A percentile compares a stretch with the other conserved stretches of the same genome.
phyloP scores from a whole-genome alignment of 2,888 invertebrate species.

The Seira musarum region DNA sequence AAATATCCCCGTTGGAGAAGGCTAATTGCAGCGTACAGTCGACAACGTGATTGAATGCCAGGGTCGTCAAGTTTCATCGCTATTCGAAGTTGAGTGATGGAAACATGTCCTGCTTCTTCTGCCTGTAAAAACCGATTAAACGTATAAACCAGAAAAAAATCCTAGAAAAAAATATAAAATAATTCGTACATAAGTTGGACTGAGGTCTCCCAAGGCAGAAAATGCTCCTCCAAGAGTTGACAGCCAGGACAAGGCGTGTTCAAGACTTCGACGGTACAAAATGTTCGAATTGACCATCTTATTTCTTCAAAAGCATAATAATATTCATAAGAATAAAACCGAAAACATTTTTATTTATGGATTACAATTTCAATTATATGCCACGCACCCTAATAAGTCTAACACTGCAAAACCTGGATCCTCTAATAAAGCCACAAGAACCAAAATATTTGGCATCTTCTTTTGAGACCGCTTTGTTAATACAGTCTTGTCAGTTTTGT shows the following conservation, averaged over 20 bases:
- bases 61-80: conserved; percentile 89
- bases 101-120: conserved; percentile 89
- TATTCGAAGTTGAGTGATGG: conserved; percentile 85
- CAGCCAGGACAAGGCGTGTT: conserved; percentile 92
- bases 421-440: conserved; percentile 29
- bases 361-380: not conserved
- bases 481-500: not conserved
- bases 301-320: conserved; percentile 51
- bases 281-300: conserved; percentile 53
- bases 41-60: conserved; percentile 84
- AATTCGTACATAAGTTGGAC: conserved; percentile 81
- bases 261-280: conserved; percentile 76
- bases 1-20: conserved; percentile 86
- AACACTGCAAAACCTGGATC: conserved; percentile 27
- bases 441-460: conserved; percentile 4
- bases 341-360: not conserved
- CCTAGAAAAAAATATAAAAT: not conserved
- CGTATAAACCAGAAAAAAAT: too few relatives aligned
- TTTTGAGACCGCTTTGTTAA: too few relatives aligned
- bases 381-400: conserved; percentile 31
- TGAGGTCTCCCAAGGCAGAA: conserved; percentile 94
- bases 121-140: conserved; percentile 77
- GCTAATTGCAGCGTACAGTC: conserved; percentile 89
- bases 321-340: not conserved
- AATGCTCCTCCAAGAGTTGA: conserved; percentile 97